Evolutionary conservation across 2,888 invertebrate species (phyloP), one percentile per base, ranked within the genome.

Genomic region (Nomada fucata): DNA sequence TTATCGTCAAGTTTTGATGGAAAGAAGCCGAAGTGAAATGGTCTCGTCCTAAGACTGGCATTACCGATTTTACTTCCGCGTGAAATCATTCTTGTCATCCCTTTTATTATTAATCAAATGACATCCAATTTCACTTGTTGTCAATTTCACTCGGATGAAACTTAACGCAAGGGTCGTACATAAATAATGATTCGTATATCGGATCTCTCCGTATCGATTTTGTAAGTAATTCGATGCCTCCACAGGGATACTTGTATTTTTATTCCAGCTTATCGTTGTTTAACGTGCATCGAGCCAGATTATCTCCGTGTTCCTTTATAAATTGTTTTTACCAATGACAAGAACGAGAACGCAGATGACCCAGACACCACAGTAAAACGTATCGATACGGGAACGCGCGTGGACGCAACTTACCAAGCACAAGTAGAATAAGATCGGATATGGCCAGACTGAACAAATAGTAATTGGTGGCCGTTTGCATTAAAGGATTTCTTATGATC

Each of bases 381-480:
- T 55, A 47, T 36, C 26, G 18, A 59, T 5, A 20, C 47, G 13
- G 23, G 20, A n/a, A 26, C 42, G 29, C 44, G 18, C 67, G 10
- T 18, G n/a, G 7, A 42, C n/a, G 47, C 13, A n/a, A 77, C 97
- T 96, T 93, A 97, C 98, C 98, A 89, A 98, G 96, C 5, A 97
- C 92, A 18, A 98, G 94, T 83, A 98, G 95, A 69, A 97, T 95
- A 23, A 98, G 94, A 93, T 98, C 98, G 26, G 98, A 98, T 20
- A 98, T 94, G 23, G 98, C 97, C 94, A 98, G 94, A 92, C 97
- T 98, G 94, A 98, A 97, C 65, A 98, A 95, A 92, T 98, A 98
- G 92, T 97, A 98, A 92, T 98, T 98, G 0, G 98, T 98, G 0
- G 98, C 97, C 0, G 98, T 97, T 90, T 97, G 98, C 96, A 98